These are phyloP conservation scores for Lycia hirtaria DNA, from an alignment of 2,888 invertebrate species.

Conservation along the genomic window DNA sequence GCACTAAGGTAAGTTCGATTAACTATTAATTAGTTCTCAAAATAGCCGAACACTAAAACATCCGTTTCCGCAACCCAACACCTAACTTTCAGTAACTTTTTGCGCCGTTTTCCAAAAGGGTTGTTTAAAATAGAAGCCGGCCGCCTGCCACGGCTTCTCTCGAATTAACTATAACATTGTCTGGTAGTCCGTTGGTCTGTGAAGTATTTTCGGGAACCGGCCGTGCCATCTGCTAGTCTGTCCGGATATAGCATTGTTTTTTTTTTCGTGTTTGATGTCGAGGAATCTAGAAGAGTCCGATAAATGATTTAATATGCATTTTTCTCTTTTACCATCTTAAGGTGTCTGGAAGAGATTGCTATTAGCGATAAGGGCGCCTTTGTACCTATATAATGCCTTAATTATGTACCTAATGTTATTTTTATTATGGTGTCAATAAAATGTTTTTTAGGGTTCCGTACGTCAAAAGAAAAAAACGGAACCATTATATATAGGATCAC, in stretches of 20 bases:
- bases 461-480: too few relatives aligned
- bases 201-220: slow-evolving; percentile 21
- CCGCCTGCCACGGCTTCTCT: slow-evolving; percentile 14
- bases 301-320: too few relatives aligned
- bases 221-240: slow-evolving; percentile 19
- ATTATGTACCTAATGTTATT: too few relatives aligned
- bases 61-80: slow-evolving; percentile 22
- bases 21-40: slow-evolving; percentile 11
- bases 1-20: too few relatives aligned
- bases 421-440: too few relatives aligned
- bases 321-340: neutral
- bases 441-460: too few relatives aligned
- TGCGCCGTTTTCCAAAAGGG: slow-evolving; percentile 5
- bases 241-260: slow-evolving; percentile 25
- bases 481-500: too few relatives aligned
- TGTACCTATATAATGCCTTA: too few relatives aligned
- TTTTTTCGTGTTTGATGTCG: slow-evolving; percentile 1
- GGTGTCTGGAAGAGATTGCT: too few relatives aligned
- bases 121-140: slow-evolving; percentile 15
- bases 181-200: slow-evolving; percentile 23
- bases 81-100: slow-evolving; percentile 8
- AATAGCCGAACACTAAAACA: slow-evolving; percentile 25
- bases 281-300: neutral
- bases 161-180: slow-evolving; percentile 10
- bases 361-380: too few relatives aligned